Base-by-base conservation (phyloP, 2,888 invertebrate genomes). In the Caenorhabditis macrosperma region DNA sequence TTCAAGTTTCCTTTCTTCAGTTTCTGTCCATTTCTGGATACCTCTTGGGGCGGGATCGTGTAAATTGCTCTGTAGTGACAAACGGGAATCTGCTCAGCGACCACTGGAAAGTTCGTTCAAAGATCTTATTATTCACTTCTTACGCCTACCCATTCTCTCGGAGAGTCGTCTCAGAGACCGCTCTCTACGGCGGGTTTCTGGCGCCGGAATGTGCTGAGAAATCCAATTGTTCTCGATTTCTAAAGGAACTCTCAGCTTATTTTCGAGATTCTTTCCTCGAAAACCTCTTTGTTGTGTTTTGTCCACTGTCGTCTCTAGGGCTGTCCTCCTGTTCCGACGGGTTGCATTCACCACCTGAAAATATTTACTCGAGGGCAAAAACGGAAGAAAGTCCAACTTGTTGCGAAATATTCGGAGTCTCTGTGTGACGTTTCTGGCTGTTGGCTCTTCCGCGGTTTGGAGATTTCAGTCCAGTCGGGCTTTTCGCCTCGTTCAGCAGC, bases 341-440 rank as follows among this genome's bases (percentile, higher is more conserved):
- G 81, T 77, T 0, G 81, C 81, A 20, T 81, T 81, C 9, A 81
- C 81, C 26, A 81, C 75, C 79, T 79, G 15, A 44, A 78, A 38
- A 15, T 2, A 46, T 2, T 28, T 54, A 30, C 54, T 17, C 35
- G 22, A 24, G 1, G 9, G 7, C 26, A 60, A 44, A 30, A 57
- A 35, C 17, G 24, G 20, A 12, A 9, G 22, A 61, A 33, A 33
- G 26, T 35, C 35, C 1, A n/a, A 54, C 81, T 44, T 81, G 81
- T 60, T 81, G 81, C 3, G 81, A 81, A 67, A 81, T 81, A 63
- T 77, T 76, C 10, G 81, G 81, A 1, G 75, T 75, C 33, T 75
- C 75, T 1, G 55, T 54, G 24, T 50, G 52, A 5, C 66, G 24
- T 55, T 72, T 78, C 9, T 75, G 69, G 22, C 54, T 75, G 0